Percentiles rank a stretch among this genome's conserved stretches.
These are phyloP conservation scores for Eupelmus urozonus DNA, from an alignment of 2,888 invertebrate species.

Conservation along the genomic window DNA sequence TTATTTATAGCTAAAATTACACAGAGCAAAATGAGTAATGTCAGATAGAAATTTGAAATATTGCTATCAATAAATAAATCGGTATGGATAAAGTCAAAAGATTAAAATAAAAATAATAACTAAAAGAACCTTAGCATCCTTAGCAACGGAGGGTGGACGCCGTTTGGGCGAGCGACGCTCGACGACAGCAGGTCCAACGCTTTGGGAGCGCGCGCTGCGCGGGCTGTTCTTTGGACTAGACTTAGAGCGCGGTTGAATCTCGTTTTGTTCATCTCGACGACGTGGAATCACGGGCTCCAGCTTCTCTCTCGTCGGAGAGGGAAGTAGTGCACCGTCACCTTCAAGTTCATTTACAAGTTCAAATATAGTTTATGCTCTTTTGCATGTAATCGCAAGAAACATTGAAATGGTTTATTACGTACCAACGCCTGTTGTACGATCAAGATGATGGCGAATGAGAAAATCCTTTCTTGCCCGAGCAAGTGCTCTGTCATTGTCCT, in stretches of 20 bases:
- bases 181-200: slow-evolving; percentile 82
- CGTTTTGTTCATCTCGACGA: slow-evolving; percentile 79
- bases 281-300: slow-evolving; percentile 83
- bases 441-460: slow-evolving; percentile 84
- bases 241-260: slow-evolving; percentile 73
- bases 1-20: too few species aligned
- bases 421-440: slow-evolving; percentile 86
- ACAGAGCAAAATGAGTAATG: too few species aligned
- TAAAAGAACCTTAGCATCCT: slow-evolving; percentile 71
- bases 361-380: background rate
- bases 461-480: slow-evolving; percentile 82
- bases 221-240: slow-evolving; percentile 81
- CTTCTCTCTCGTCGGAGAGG: slow-evolving; percentile 85
- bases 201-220: slow-evolving; percentile 82
- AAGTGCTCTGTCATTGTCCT: slow-evolving; percentile 74
- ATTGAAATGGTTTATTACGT: slow-evolving; percentile 55
- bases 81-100: background rate
- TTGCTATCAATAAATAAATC: background rate
- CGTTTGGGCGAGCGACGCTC: slow-evolving; percentile 89
- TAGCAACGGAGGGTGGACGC: slow-evolving; percentile 72
- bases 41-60: background rate
- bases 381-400: background rate
- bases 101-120: background rate
- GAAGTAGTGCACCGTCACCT: slow-evolving; percentile 83
- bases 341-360: too few species aligned